Conservation (phyloP, 2,888 invertebrate species). For the Lasioglossum lativentre region DNA sequence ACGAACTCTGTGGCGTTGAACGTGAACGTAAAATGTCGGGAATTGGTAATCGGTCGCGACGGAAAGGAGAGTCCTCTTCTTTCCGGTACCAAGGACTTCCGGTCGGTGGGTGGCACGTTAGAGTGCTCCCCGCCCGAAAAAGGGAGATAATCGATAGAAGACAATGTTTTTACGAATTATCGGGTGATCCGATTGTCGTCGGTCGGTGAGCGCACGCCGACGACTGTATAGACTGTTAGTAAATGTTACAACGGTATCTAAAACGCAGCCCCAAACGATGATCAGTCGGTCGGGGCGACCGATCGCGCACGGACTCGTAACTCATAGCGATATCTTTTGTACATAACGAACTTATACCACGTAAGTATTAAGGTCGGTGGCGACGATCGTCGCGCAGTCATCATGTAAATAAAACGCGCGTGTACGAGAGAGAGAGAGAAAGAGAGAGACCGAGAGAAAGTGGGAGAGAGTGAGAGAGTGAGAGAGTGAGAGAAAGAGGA, state of each 20-base stretch:
- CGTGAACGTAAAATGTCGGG: constrained; percentile 4
- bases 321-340: constrained; percentile 72
- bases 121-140: background rate
- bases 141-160: background rate
- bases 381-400: constrained; percentile 16
- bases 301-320: constrained; percentile 58
- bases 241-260: constrained; percentile 69
- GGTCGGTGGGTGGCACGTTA: background rate
- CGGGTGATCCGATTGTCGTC: constrained; percentile 41
- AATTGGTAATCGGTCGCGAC: background rate
- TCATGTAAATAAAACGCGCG: constrained; percentile 53
- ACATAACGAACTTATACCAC: constrained; percentile 65
- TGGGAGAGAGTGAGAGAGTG: constrained; percentile 12
- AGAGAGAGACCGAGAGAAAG: background rate
- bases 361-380: constrained; percentile 50
- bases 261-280: constrained; percentile 27
- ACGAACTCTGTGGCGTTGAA: constrained; percentile 24
- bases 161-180: constrained; percentile 34
- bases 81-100: background rate
- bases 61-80: background rate
- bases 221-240: constrained; percentile 58
- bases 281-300: constrained; percentile 31
- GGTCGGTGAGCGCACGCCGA: constrained; percentile 23
- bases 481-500: constrained; percentile 33
- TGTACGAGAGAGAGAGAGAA: background rate